A percentile compares a stretch with the other conserved stretches of the same genome.
Conservation (phyloP, 2,888 invertebrate species). For the Hartigia nigra region DNA sequence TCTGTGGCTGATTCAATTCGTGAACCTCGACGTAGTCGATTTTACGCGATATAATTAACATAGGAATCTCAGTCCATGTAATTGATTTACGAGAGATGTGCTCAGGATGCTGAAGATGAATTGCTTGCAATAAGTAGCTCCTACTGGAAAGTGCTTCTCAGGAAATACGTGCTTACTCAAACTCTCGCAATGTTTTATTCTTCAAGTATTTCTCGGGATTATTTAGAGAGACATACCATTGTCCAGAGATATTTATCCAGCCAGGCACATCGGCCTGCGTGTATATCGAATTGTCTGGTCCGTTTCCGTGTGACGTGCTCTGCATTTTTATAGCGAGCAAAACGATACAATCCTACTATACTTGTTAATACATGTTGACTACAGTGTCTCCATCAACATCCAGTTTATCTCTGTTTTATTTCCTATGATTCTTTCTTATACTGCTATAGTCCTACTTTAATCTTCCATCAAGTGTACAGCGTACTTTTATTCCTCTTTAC, state of each 20-base stretch:
- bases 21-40: neutral
- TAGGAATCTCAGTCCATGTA: neutral
- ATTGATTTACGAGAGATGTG: neutral
- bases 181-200: neutral
- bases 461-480: neutral
- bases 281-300: conserved; percentile 24
- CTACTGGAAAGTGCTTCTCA: neutral
- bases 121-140: neutral
- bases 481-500: conserved; percentile 50
- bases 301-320: conserved; percentile 16
- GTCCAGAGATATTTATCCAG: neutral
- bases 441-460: neutral
- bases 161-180: neutral
- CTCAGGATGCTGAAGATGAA: neutral
- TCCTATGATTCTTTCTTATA: neutral
- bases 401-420: neutral
- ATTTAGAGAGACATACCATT: neutral
- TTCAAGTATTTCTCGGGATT: neutral
- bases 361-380: neutral
- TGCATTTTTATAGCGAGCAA: conserved; percentile 12
- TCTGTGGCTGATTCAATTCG: neutral
- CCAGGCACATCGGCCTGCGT: conserved; percentile 9
- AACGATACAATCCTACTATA: neutral
- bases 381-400: neutral
- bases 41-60: neutral